phyloP scores from a whole-genome alignment of 1,140 invertebrate species.

The Oscheius sp. region DNA sequence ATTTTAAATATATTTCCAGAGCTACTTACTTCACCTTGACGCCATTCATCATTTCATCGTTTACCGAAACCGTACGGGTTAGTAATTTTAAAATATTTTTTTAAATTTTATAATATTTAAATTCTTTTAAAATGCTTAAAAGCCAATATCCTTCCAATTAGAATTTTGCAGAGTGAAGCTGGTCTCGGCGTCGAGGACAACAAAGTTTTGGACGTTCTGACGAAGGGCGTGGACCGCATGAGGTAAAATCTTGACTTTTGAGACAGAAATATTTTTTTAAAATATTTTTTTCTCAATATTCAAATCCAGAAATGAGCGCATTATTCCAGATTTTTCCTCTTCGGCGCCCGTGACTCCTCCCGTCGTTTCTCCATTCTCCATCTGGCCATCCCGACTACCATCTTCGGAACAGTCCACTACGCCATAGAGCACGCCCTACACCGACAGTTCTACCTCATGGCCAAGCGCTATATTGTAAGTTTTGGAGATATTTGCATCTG shows the following conservation, averaged over 20 bases:
- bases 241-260: background rate
- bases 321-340: conserved; percentile 25
- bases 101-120: background rate
- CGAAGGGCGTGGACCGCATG: conserved; percentile 40
- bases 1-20: conserved; percentile 12
- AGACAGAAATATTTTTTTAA: background rate
- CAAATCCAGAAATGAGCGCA: background rate
- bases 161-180: conserved; percentile 38
- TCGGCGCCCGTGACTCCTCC: conserved; percentile 27
- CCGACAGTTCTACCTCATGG: conserved; percentile 27
- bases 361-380: conserved; percentile 39
- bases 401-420: conserved; percentile 28
- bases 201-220: conserved; percentile 32
- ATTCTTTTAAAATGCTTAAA: background rate
- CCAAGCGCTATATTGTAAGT: conserved; percentile 35
- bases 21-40: conserved; percentile 33
- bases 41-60: conserved; percentile 41
- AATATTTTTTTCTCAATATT: background rate
- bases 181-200: conserved; percentile 38
- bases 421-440: conserved; percentile 27
- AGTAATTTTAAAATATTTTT: conserved; percentile 16
- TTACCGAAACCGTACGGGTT: conserved; percentile 42
- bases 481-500: conserved; percentile 10
- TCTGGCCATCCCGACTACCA: conserved; percentile 34
- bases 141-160: background rate